Evolutionary conservation across 2,113 vertebrate species (phyloP), one percentile per base, ranked within the genome.

Genomic region (Ctenomys sociabilis): DNA sequence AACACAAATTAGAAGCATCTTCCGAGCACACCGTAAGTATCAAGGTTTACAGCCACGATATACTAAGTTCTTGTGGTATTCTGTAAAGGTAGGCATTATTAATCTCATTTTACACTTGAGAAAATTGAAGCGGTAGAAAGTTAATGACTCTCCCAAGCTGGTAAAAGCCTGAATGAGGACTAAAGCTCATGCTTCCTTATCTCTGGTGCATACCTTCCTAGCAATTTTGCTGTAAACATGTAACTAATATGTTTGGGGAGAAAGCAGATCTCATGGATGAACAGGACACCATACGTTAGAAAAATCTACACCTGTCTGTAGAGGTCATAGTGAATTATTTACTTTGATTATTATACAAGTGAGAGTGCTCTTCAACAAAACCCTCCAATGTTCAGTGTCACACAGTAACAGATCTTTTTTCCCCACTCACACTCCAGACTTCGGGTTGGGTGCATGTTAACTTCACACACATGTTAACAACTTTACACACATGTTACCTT

Each of bases 41-140:
- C 87, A 81, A 77, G 30, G 22, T 93, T 95, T 70, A 59, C 24
- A 32, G 82, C 72, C 26, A 52, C 57, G 40, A 78, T 92, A 66
- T 35, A 26, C 7, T 49, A 45, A 87, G 80, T 75, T 19, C 43
- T 86, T 91, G 30, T 43, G 68, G 59, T n/a, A 75, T 70, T 54
- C 22, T 81, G n/a, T 52, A 77, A 82, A 90, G 52, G 35, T 57
- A 84, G 82, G 75, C 26, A 63, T 59, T 63, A 87, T 85, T 52
- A 70, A 87, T 89, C 68, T 96, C 54, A 77, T 64, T 94, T 97
- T 81, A 82, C 24, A 92, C 24, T 85, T 17, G 28, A 93, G 45
- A 77, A 93, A 94, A 91, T 21, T 54, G 49, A 90, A 92, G 5
- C 52, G 43, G 37, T 21, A 37, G 22, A 84, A 92, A 90, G 26